A percentile compares a stretch with the other conserved stretches of the same genome.
phyloP scores from a whole-genome alignment of 2,113 vertebrate species.

The Megalops atlanticus region DNA sequence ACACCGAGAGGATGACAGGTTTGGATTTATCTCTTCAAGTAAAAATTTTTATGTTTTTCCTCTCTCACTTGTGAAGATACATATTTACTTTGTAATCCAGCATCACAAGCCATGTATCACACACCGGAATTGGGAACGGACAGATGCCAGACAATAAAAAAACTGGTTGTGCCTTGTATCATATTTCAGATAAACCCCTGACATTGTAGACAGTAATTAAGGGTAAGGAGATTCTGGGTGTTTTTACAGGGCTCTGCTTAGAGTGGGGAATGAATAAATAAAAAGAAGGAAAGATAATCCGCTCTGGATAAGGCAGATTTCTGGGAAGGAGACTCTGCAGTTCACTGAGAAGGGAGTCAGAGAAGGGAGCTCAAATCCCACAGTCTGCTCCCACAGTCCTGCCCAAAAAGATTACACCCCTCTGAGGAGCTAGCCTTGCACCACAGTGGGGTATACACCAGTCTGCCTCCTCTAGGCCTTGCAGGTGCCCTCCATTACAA shows the following conservation, averaged over 20 bases:
- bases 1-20: no score
- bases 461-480: neutral
- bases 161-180: neutral
- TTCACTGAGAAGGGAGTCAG: conserved; percentile 7
- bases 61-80: neutral
- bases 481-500: neutral
- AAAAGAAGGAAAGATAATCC: conserved; percentile 48
- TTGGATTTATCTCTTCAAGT: neutral
- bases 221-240: conserved; percentile 33
- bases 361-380: conserved; percentile 30
- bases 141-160: neutral
- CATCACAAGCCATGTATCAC: neutral
- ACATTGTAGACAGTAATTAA: no score
- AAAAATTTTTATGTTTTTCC: neutral
- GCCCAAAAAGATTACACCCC: conserved; percentile 45
- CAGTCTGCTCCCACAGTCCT: conserved; percentile 40
- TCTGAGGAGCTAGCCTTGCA: conserved; percentile 23
- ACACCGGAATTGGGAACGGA: neutral
- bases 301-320: conserved; percentile 10
- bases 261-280: conserved; percentile 37
- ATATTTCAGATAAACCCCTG: neutral
- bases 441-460: neutral
- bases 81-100: neutral
- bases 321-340: conserved; percentile 27
- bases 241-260: neutral